Percentiles rank a stretch among this genome's conserved stretches.
Conservation (phyloP, 2,113 vertebrate species). For the Cololabis saira region DNA sequence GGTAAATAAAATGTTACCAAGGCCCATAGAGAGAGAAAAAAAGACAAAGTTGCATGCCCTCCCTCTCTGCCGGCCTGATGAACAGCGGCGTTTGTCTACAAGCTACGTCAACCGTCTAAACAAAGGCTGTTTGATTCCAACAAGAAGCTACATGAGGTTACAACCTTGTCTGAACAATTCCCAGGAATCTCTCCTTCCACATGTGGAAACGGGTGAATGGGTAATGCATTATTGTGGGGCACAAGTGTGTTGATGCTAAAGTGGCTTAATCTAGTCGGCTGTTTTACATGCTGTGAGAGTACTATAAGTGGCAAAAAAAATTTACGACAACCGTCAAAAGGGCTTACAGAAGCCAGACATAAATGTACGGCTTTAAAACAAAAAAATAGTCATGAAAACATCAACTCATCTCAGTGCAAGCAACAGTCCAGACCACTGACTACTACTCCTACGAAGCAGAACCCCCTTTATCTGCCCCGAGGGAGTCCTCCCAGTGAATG, state of each 20-base stretch:
- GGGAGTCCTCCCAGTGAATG: conserved; percentile 43
- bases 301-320: conserved; percentile 13
- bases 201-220: conserved; percentile 25
- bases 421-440: conserved; percentile 25
- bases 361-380: conserved; percentile 6
- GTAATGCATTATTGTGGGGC: conserved; percentile 10
- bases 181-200: conserved; percentile 53
- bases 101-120: conserved; percentile 23
- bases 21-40: background rate
- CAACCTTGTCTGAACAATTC: conserved; percentile 57
- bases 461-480: conserved; percentile 50
- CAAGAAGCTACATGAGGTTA: conserved; percentile 45
- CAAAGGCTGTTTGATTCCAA: conserved; percentile 54
- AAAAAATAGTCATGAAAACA: conserved; percentile 4
- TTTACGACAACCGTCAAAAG: background rate
- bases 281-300: conserved; percentile 5
- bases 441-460: conserved; percentile 48
- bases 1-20: too few species aligned
- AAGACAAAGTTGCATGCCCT: conserved; percentile 4
- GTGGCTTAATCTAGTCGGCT: conserved; percentile 8
- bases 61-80: background rate
- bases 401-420: background rate
- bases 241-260: conserved; percentile 23
- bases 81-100: conserved; percentile 14
- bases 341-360: background rate